These are phyloP conservation scores for Gymnopithys bicolor DNA, from an alignment of 2,797 vertebrate species.

Conservation along the genomic window DNA sequence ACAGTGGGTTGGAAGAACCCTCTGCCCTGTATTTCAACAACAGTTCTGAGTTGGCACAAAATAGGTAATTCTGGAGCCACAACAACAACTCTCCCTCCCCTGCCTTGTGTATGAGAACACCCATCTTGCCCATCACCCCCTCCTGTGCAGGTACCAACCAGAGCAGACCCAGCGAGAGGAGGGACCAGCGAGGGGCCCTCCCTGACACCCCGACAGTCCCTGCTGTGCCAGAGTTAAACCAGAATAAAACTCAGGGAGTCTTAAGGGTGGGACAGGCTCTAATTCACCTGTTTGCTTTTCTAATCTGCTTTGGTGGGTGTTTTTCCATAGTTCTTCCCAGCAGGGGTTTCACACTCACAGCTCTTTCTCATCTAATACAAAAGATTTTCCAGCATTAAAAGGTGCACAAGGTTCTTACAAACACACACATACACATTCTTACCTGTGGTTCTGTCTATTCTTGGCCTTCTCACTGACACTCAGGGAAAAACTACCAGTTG, in stretches of 20 bases:
- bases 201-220: background rate
- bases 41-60: constrained; percentile 40
- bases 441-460: background rate
- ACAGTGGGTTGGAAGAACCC: background rate
- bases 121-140: background rate
- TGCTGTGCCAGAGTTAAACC: background rate
- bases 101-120: background rate
- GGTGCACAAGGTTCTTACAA: background rate
- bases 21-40: background rate
- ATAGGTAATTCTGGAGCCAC: background rate
- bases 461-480: background rate
- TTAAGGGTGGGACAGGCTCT: accelerated
- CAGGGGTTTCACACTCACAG: constrained; percentile 8
- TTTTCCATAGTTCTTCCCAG: background rate
- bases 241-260: background rate
- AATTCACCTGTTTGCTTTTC: background rate
- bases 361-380: background rate
- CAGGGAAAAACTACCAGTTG: background rate
- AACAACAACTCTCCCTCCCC: background rate
- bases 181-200: background rate
- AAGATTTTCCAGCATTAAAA: constrained; percentile 2
- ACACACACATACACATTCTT: constrained; percentile 1
- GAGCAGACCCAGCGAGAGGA: background rate
- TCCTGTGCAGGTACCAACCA: background rate
- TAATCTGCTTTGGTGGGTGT: background rate